Base-by-base conservation (phyloP, 2,888 invertebrate species). In the Apotomis turbidana region DNA sequence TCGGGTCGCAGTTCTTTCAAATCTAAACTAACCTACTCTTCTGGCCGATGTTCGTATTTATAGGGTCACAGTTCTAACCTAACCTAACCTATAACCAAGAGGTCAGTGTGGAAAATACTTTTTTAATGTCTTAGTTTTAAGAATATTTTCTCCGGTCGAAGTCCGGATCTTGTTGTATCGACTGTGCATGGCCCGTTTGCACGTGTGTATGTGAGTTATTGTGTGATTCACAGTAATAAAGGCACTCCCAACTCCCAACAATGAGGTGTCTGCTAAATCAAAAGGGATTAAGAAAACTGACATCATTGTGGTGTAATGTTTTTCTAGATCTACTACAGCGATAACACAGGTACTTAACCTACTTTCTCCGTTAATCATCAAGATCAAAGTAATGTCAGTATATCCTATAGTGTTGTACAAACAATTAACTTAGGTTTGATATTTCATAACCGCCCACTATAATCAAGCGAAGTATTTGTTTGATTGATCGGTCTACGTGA, bases 361-460 rank as follows among this genome's bases (percentile, higher is more conserved):
- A 52, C 52, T 38, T 63, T 63, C n/a, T n/a, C 51, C 51, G 12
- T 63, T 52, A 63, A 38, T 63, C 62, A 63, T 63, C 52, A 52
- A 63, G 38, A 38, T 63, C 38, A 58, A 58, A 58, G 58, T 38
- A 58, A 58, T 1, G 49, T 49, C 9, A 15, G 15, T 15, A 41
- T 41, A 49, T 6, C 2, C 49, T 49, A 49, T 49, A 49, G 49
- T 49, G 9, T 49, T 49, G 0, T 9, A 49, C 49, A 49, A 49
- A 49, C 49, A 49, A 41, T 41, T 41, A 41, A 49, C 49, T 49
- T 44, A 49, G 3, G 49, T 9, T 41, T 46, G 46, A 46, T 49
- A 49, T 9, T 49, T 49, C 2, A 49, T 44, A 6, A 27, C 27
- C 27, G 27, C 27, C 27, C 2, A 41, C 41, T 41, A 6, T 41